phyloP scores from a whole-genome alignment of 2,888 invertebrate genomes.

The Eumerus sabulonum region DNA sequence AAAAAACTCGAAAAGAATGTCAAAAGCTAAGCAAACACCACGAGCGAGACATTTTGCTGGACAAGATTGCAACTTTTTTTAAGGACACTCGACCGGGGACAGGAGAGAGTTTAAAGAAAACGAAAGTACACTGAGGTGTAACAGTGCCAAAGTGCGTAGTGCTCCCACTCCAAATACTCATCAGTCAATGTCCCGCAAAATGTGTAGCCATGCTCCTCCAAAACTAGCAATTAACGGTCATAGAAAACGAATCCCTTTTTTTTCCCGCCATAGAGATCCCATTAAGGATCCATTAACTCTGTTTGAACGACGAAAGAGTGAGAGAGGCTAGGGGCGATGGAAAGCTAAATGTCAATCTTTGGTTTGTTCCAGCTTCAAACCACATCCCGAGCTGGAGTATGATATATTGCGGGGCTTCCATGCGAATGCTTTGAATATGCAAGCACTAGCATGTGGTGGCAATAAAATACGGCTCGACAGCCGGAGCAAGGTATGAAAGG shows the following conservation, averaged over 20 bases:
- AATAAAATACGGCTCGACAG: conserved; percentile 61
- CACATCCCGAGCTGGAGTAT: conserved; percentile 4
- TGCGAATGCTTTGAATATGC: not conserved
- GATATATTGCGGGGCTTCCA: conserved; percentile 18
- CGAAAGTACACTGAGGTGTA: conserved; percentile 53
- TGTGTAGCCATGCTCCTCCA: conserved; percentile 21
- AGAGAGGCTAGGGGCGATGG: no score
- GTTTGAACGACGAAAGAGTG: conserved; percentile 48
- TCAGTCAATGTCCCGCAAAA: conserved; percentile 57
- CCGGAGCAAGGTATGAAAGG: conserved; percentile 62
- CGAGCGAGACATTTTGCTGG: conserved; percentile 36
- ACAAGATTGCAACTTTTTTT: conserved; percentile 38
- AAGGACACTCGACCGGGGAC: conserved; percentile 36
- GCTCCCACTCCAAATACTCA: conserved; percentile 48
- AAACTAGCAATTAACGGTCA: conserved; percentile 62
- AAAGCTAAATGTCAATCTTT: conserved; percentile 66
- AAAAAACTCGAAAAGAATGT: conserved; percentile 42
- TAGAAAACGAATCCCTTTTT: conserved; percentile 32
- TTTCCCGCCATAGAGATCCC: conserved; percentile 29
- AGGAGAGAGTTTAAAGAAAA: not conserved
- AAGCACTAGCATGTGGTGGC: conserved; percentile 58
- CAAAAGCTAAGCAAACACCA: conserved; percentile 66
- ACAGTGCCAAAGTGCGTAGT: conserved; percentile 40
- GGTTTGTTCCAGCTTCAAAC: conserved; percentile 48
- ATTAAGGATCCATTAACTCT: conserved; percentile 67